These are phyloP conservation scores for Amphiprion ocellaris DNA, from an alignment of 2,113 vertebrate species.

Conservation along the genomic window DNA sequence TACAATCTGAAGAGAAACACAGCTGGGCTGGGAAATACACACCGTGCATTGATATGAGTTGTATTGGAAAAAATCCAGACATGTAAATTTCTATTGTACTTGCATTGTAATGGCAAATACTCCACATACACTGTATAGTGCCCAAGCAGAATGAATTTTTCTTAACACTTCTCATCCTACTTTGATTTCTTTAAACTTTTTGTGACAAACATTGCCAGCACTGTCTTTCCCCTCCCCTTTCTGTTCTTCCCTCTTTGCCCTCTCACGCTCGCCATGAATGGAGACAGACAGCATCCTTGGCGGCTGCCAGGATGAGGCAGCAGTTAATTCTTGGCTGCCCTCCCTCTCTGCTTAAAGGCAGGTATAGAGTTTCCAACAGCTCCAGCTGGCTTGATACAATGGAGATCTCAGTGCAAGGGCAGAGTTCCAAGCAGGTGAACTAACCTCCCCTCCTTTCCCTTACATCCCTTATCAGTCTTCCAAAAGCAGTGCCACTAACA, in stretches of 20 bases:
- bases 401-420: constrained; percentile 78
- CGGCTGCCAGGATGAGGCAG: constrained; percentile 83
- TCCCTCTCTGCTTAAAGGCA: constrained; percentile 85
- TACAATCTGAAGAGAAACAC: constrained; percentile 25
- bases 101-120: constrained; percentile 29
- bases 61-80: constrained; percentile 54
- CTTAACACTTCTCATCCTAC: constrained; percentile 31
- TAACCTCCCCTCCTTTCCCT: constrained; percentile 65
- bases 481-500: constrained; percentile 57
- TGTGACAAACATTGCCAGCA: constrained; percentile 48
- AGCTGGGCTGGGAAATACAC: constrained; percentile 49
- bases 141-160: constrained; percentile 27
- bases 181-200: constrained; percentile 46
- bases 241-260: constrained; percentile 54
- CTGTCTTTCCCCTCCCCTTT: constrained; percentile 48
- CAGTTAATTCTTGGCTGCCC: constrained; percentile 86
- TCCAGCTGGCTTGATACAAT: constrained; percentile 84
- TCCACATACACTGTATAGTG: constrained; percentile 1
- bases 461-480: constrained; percentile 51
- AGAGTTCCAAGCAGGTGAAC: constrained; percentile 82
- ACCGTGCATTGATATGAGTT: constrained; percentile 44
- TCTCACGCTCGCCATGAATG: constrained; percentile 77
- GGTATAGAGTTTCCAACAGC: constrained; percentile 86
- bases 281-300: constrained; percentile 80
- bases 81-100: constrained; percentile 44